A percentile compares a stretch with the other conserved stretches of the same genome.
These are phyloP conservation scores for Gymnoscopelus braueri DNA, from an alignment of 2,797 vertebrate genomes.

Conservation along the genomic window DNA sequence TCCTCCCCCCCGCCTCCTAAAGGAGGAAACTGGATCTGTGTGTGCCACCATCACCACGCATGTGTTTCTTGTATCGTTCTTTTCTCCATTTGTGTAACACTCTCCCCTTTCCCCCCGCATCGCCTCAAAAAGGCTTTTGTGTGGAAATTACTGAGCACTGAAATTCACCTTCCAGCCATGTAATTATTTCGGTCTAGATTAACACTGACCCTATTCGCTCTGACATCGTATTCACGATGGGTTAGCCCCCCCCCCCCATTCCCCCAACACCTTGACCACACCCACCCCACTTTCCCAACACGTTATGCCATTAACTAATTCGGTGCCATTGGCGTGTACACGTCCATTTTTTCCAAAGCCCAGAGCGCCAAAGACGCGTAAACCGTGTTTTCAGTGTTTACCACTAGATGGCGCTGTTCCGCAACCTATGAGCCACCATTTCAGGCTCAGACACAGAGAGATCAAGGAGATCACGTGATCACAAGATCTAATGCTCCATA, in stretches of 20 bases:
- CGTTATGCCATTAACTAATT: no score
- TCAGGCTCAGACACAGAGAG: no score
- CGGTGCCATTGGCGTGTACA: no score
- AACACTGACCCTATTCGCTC: conserved; percentile 30
- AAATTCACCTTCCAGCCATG: conserved; percentile 58
- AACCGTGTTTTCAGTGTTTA: no score
- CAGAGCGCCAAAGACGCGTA: no score
- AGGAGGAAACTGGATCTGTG: conserved; percentile 67
- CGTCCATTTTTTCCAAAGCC: no score
- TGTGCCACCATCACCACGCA: conserved; percentile 65
- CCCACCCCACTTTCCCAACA: no score
- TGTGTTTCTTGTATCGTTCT: conserved; percentile 71
- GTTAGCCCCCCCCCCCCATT: neutral
- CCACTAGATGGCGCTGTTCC: no score
- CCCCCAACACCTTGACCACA: no score
- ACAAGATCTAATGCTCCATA: no score
- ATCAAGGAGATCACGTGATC: no score
- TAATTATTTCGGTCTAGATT: conserved; percentile 67
- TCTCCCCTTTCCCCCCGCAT: conserved; percentile 49
- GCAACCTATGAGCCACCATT: no score
- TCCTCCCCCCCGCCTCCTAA: conserved; percentile 27
- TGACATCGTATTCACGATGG: conserved; percentile 17
- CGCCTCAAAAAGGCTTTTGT: conserved; percentile 72
- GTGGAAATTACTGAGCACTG: conserved; percentile 51
- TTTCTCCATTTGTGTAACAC: conserved; percentile 56